phyloP scores from a whole-genome alignment of 2,888 invertebrate genomes.

The Boloria selene region DNA sequence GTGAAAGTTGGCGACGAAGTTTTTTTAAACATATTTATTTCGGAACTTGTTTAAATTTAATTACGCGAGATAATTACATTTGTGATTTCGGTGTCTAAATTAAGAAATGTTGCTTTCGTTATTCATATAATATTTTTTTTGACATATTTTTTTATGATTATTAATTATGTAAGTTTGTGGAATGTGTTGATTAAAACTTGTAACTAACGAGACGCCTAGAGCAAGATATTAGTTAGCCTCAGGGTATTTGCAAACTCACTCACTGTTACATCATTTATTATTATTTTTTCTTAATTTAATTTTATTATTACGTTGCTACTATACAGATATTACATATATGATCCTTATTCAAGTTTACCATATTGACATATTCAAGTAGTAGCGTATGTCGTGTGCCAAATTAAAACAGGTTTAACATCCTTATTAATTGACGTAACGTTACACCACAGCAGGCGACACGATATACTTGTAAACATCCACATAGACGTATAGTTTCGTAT shows the following conservation, averaged over 20 bases:
- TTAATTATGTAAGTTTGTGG: not conserved
- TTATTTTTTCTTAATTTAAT: too few relatives aligned
- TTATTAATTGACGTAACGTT: constrained; percentile 44
- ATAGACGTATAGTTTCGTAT: constrained; percentile 30
- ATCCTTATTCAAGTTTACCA: constrained; percentile 9
- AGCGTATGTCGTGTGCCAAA: constrained; percentile 35
- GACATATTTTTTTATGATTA: not conserved
- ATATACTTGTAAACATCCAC: constrained; percentile 26
- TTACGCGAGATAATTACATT: constrained; percentile 1
- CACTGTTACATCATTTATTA: too few relatives aligned
- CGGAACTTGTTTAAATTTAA: constrained; percentile 8
- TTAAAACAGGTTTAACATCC: constrained; percentile 43
- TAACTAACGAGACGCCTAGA: too few relatives aligned
- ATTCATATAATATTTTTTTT: not conserved
- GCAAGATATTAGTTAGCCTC: too few relatives aligned
- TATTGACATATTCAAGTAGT: constrained; percentile 22
- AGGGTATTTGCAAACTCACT: too few relatives aligned
- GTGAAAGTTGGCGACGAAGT: constrained; percentile 1
- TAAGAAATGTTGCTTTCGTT: constrained; percentile 6
- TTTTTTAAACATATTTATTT: constrained; percentile 6
- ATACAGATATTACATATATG: not conserved
- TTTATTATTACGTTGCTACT: too few relatives aligned
- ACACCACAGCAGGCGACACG: constrained; percentile 30
- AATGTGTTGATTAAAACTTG: too few relatives aligned
- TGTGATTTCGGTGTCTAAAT: not conserved